Evolutionary conservation across 2,797 vertebrate species (phyloP).

Genomic region (Phataginus tricuspis): DNA sequence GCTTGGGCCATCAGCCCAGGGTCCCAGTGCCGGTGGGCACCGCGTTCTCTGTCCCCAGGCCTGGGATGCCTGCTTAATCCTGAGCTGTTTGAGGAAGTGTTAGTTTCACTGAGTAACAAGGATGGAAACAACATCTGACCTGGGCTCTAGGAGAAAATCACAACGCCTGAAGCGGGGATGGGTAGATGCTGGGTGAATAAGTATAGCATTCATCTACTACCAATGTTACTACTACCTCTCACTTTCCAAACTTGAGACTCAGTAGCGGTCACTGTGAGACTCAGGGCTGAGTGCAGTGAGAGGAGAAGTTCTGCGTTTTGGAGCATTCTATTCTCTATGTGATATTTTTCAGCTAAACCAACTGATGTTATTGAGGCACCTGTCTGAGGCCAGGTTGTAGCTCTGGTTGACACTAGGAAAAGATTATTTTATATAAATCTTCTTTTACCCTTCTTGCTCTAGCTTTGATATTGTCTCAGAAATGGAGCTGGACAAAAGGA

Average conservation of each 20-base stretch:
- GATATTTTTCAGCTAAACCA: not conserved
- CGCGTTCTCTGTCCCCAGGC: not conserved
- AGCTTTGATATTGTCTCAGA: slow-evolving; percentile 39
- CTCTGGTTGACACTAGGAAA: slow-evolving; percentile 39
- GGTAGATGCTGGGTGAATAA: not conserved
- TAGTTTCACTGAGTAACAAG: not conserved
- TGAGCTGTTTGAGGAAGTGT: not conserved
- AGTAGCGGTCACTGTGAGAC: not conserved
- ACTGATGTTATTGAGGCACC: not conserved
- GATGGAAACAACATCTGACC: accelerated
- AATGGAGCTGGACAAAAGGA: not conserved
- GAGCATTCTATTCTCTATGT: not conserved
- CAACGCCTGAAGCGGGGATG: accelerated
- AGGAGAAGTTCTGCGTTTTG: not conserved
- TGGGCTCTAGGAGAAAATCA: not conserved
- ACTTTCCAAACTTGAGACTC: not conserved
- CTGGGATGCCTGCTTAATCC: not conserved
- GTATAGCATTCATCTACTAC: accelerated
- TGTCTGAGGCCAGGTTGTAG: not conserved
- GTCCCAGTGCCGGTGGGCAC: not conserved
- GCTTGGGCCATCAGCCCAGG: not conserved
- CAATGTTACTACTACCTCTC: not conserved
- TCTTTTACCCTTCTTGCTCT: not conserved
- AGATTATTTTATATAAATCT: slow-evolving; percentile 45
- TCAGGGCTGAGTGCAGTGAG: not conserved